A percentile compares a stretch with the other conserved stretches of the same genome.
Evolutionary conservation across 2,113 vertebrate species (phyloP).

Genomic region (Ceuthmochares aereus): DNA sequence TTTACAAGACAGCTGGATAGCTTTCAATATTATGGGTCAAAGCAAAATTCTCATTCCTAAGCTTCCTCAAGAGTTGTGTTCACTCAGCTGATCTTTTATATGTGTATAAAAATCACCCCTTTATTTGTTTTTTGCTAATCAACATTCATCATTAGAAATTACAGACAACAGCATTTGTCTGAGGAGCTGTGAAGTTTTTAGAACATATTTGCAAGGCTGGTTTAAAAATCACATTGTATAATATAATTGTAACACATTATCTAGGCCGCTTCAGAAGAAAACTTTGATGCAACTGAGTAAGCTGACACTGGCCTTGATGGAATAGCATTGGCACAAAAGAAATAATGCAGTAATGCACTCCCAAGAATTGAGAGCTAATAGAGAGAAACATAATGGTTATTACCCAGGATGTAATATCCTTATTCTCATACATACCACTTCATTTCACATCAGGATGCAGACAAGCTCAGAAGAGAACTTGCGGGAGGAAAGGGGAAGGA

Average conservation of each 20-base stretch:
- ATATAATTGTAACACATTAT: constrained; percentile 32
- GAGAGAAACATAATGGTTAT: constrained; percentile 46
- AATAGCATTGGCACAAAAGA: constrained; percentile 33
- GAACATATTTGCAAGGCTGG: constrained; percentile 7
- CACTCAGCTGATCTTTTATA: background rate
- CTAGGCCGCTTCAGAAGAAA: background rate
- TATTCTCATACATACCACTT: constrained; percentile 30
- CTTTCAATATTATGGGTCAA: background rate
- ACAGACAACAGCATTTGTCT: background rate
- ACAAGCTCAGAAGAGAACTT: constrained; percentile 24
- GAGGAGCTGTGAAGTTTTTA: constrained; percentile 9
- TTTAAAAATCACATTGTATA: constrained; percentile 23
- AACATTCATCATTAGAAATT: background rate
- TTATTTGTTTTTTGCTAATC: constrained; percentile 26
- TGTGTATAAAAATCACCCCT: background rate
- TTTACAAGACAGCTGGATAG: background rate
- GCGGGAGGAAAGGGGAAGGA: background rate
- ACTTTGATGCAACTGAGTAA: constrained; percentile 35
- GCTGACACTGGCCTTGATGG: constrained; percentile 21
- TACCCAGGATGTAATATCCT: constrained; percentile 24
- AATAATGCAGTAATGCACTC: constrained; percentile 42
- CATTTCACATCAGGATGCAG: constrained; percentile 20
- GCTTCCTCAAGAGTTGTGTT: background rate
- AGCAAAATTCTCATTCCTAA: constrained; percentile 12
- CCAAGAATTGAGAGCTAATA: constrained; percentile 47